Conservation (phyloP, 2,888 invertebrate genomes). For the Frankliniella fusca region DNA sequence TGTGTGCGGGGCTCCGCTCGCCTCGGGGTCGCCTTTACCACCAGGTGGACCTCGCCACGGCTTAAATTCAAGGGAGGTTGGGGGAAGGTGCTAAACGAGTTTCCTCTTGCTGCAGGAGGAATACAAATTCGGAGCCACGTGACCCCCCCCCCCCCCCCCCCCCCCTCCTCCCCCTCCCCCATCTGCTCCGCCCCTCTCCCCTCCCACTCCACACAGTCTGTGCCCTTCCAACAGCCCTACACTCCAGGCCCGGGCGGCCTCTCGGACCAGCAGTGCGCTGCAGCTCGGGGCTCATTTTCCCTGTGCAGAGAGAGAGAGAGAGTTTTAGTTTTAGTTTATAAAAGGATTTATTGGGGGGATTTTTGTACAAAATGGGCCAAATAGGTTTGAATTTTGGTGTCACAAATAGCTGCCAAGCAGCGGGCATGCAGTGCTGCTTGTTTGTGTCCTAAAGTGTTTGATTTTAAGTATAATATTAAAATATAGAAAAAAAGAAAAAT, state of each 20-base stretch:
- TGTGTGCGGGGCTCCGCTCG: too few species aligned
- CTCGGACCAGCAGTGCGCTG: background rate
- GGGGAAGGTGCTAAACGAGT: constrained; percentile 24
- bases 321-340: too few species aligned
- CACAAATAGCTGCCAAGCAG: too few species aligned
- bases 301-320: background rate
- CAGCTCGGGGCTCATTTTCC: background rate
- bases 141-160: background rate
- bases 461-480: too few species aligned
- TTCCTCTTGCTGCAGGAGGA: constrained; percentile 9
- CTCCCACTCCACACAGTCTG: background rate
- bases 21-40: too few species aligned
- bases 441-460: too few species aligned
- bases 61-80: background rate
- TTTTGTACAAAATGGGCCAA: too few species aligned
- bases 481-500: too few species aligned
- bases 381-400: too few species aligned
- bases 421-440: too few species aligned
- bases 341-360: too few species aligned
- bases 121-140: constrained; percentile 15
- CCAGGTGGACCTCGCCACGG: background rate
- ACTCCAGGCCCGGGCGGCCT: background rate
- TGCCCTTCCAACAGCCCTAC: background rate
- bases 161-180: background rate
- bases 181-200: background rate